Percentiles rank a stretch among this genome's conserved stretches.
phyloP scores from a whole-genome alignment of 2,797 vertebrate species.

The Varecia variegata region DNA sequence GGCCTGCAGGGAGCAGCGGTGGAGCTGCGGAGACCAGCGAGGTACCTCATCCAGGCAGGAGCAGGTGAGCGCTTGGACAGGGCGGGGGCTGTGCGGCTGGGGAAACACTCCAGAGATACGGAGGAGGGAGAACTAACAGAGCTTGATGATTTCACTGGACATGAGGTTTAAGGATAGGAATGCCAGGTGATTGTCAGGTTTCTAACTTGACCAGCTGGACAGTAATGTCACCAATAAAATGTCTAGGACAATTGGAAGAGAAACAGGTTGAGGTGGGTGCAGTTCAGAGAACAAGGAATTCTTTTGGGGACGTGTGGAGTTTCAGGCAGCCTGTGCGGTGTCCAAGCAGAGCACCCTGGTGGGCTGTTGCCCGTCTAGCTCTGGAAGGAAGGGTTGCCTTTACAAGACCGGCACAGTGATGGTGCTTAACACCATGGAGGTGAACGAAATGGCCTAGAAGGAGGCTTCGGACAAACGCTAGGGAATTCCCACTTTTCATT shows the following conservation, averaged over 20 bases:
- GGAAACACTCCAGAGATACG: background rate
- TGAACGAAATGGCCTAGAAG: background rate
- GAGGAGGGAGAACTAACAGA: background rate
- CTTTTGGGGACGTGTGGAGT: background rate
- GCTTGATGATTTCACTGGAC: background rate
- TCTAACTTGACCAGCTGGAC: background rate
- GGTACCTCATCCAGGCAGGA: background rate
- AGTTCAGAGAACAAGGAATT: background rate
- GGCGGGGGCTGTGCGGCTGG: too few species aligned
- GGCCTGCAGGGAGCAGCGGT: background rate
- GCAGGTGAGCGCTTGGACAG: background rate
- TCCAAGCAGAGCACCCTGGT: background rate
- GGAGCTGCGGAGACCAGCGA: too few species aligned
- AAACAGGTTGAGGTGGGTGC: background rate
- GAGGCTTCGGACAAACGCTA: background rate
- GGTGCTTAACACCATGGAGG: background rate
- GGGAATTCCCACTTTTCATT: background rate
- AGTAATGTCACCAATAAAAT: background rate
- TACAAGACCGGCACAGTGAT: background rate
- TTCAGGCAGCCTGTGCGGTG: background rate
- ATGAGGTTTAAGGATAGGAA: background rate
- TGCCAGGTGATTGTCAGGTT: background rate
- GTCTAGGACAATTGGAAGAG: background rate
- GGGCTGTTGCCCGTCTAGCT: background rate
- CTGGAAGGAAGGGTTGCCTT: background rate